phyloP scores from a whole-genome alignment of 2,797 vertebrate genomes.

The Pipistrellus kuhlii region DNA sequence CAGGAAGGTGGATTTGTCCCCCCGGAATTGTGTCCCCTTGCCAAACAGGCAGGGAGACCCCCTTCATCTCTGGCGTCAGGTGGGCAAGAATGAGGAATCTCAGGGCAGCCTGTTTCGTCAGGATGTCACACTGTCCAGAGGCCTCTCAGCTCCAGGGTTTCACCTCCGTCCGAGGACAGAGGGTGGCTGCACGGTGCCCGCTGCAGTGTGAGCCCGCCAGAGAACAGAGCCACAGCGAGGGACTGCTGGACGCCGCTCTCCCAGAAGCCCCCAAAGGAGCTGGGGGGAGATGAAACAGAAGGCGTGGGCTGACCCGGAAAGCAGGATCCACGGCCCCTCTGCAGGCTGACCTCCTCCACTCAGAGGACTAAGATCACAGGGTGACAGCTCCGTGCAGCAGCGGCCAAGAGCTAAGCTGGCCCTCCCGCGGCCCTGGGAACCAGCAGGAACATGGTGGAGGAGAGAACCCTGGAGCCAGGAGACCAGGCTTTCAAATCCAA shows the following conservation, averaged over 20 bases:
- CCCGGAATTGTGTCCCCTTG: neutral
- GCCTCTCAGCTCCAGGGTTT: slow-evolving; percentile 17
- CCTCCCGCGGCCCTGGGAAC: neutral
- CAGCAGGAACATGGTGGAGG: rapidly evolving
- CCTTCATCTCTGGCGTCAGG: neutral
- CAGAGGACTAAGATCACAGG: neutral
- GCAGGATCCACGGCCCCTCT: neutral
- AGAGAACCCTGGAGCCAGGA: neutral
- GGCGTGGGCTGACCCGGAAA: neutral
- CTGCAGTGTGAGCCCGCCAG: neutral
- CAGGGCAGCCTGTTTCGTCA: slow-evolving; percentile 50
- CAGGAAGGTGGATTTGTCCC: neutral
- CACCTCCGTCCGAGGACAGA: neutral
- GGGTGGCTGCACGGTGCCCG: neutral
- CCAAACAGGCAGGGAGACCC: neutral
- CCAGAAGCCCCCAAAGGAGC: neutral
- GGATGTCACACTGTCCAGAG: neutral
- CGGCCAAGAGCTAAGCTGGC: rapidly evolving
- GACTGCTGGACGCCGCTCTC: neutral
- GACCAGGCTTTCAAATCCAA: neutral
- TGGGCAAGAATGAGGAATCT: slow-evolving; percentile 23
- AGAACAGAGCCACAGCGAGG: neutral
- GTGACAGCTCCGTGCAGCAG: rapidly evolving
- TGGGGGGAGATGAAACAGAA: neutral
- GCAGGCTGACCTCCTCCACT: slow-evolving; percentile 6